Conservation (phyloP, 1,140 invertebrate genomes). For the Varroa destructor region DNA sequence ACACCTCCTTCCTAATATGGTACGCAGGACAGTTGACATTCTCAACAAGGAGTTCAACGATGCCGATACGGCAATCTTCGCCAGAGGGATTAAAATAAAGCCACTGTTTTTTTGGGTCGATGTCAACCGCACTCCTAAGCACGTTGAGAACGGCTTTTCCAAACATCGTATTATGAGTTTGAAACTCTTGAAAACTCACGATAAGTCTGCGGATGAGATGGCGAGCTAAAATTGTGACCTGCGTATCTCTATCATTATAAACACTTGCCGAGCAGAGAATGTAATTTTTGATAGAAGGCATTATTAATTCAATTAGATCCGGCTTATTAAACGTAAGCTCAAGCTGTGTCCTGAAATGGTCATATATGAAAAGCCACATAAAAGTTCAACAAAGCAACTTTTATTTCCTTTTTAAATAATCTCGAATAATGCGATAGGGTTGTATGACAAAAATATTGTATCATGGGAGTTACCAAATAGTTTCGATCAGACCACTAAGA, state of each 20-base stretch:
- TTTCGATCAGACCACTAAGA: too few species aligned
- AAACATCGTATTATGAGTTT: background rate
- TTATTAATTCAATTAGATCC: conserved; percentile 1
- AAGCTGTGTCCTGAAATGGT: background rate
- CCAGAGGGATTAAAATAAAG: background rate
- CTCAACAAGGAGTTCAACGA: conserved; percentile 5
- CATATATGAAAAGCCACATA: too few species aligned
- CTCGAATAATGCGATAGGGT: too few species aligned
- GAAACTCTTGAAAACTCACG: background rate
- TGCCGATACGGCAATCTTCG: background rate
- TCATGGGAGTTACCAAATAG: too few species aligned
- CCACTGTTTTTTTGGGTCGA: conserved; percentile 3
- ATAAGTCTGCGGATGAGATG: background rate
- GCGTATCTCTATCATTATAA: background rate
- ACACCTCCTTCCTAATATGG: background rate
- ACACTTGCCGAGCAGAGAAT: background rate
- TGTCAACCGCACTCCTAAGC: background rate
- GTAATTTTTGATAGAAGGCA: background rate
- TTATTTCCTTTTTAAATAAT: too few species aligned
- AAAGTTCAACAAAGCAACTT: too few species aligned
- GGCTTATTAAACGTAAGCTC: conserved; percentile 18
- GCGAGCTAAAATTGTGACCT: background rate
- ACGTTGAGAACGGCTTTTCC: background rate
- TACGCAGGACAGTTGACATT: background rate
- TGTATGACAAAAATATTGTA: too few species aligned